Conservation (phyloP, 2,113 vertebrate species). For the Puma concolor region DNA sequence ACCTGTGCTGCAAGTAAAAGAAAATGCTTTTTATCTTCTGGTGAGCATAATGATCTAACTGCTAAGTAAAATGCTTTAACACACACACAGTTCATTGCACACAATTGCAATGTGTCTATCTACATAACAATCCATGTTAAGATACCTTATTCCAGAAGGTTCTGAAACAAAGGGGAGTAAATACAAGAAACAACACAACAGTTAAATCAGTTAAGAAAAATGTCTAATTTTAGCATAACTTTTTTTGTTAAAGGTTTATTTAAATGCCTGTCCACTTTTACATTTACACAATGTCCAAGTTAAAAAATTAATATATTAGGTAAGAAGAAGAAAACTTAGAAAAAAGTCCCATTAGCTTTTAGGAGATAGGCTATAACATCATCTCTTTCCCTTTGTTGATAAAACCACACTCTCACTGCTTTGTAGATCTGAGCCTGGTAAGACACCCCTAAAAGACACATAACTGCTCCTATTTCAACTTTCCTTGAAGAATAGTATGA, state of each 20-base stretch:
- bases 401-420: conserved; percentile 1
- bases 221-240: not conserved
- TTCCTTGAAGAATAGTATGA: not conserved
- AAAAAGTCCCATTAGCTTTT: conserved; percentile 15
- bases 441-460: not conserved
- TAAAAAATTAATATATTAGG: not conserved
- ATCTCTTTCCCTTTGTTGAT: not conserved
- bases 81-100: not conserved
- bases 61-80: not conserved
- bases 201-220: not conserved
- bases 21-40: conserved; percentile 14
- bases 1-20: not conserved
- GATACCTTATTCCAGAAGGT: not conserved
- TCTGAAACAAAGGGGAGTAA: not conserved
- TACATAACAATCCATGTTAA: conserved; percentile 1
- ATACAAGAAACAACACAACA: not conserved
- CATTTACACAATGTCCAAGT: not conserved
- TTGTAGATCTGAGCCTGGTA: not conserved
- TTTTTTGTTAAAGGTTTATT: not conserved
- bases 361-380: not conserved
- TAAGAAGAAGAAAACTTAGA: not conserved
- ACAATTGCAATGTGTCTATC: not conserved
- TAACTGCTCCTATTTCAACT: not conserved
- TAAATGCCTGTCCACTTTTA: not conserved
- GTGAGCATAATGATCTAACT: not conserved